phyloP scores from a whole-genome alignment of 2,888 invertebrate genomes.

The Drosophila flavopinicola region DNA sequence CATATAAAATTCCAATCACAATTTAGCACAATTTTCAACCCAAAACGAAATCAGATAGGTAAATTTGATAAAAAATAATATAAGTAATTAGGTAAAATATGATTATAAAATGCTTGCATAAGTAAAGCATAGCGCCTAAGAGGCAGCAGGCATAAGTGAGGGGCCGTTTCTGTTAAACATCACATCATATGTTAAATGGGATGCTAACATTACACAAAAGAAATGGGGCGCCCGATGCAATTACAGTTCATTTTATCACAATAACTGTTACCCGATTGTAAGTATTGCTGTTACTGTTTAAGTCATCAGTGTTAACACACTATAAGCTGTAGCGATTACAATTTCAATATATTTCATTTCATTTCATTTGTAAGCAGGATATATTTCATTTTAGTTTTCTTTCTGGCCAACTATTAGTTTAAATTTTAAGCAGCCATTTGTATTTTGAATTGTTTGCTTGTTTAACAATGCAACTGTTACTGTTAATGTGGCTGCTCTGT shows the following conservation, averaged over 20 bases:
- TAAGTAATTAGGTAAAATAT: conserved; percentile 21
- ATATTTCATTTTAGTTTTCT: background rate
- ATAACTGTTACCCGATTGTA: conserved; percentile 2
- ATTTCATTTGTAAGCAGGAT: too few species aligned
- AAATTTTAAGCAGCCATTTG: too few species aligned
- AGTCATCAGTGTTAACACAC: background rate
- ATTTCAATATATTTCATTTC: too few species aligned
- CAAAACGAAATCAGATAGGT: conserved; percentile 12
- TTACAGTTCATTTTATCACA: background rate
- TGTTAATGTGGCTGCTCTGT: background rate
- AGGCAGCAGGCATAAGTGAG: conserved; percentile 18
- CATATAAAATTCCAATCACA: conserved; percentile 52
- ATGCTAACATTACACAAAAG: conserved; percentile 1
- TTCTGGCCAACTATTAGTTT: background rate
- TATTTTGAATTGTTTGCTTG: too few species aligned
- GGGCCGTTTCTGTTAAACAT: conserved; percentile 7
- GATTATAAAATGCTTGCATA: conserved; percentile 9
- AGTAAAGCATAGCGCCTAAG: background rate
- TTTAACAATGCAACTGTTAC: background rate
- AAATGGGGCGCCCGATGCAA: too few species aligned
- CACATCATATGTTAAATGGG: conserved; percentile 4
- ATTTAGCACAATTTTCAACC: conserved; percentile 37
- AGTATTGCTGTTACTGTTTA: background rate
- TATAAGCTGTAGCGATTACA: too few species aligned
- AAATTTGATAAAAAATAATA: background rate